These are phyloP conservation scores for Corythornis madagascariensis DNA, from an alignment of 2,113 vertebrate genomes.

Conservation along the genomic window DNA sequence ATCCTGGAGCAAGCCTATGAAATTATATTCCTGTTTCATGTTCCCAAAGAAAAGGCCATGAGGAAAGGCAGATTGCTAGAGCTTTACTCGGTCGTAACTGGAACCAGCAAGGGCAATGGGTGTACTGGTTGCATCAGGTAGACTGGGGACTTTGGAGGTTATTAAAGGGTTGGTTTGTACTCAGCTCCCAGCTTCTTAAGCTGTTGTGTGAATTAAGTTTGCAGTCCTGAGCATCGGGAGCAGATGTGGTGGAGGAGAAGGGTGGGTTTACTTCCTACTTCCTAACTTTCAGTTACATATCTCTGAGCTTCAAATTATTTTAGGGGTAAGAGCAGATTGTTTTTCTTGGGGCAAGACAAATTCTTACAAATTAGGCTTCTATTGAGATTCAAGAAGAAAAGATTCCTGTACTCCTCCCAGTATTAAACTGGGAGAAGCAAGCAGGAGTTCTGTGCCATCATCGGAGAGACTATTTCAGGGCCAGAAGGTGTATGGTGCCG, in stretches of 20 bases:
- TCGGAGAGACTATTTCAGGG: background rate
- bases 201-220: background rate
- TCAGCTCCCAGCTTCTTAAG: background rate
- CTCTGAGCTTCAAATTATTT: background rate
- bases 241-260: background rate
- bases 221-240: background rate
- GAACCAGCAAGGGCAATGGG: background rate
- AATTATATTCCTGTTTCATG: background rate
- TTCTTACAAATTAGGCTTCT: background rate
- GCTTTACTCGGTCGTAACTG: background rate
- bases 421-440: too few species aligned
- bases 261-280: background rate
- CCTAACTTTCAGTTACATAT: background rate
- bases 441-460: background rate
- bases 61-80: background rate
- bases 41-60: background rate
- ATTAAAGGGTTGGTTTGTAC: background rate
- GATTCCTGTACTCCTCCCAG: background rate
- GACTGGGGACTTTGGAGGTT: background rate
- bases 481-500: background rate
- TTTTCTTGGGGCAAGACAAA: background rate
- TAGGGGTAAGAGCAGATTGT: background rate
- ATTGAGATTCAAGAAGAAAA: background rate
- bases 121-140: background rate
- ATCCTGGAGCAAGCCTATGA: background rate